A percentile compares a stretch with the other conserved stretches of the same genome.
Evolutionary conservation across 2,113 vertebrate species (phyloP).

Genomic region (Peromyscus leucopus): DNA sequence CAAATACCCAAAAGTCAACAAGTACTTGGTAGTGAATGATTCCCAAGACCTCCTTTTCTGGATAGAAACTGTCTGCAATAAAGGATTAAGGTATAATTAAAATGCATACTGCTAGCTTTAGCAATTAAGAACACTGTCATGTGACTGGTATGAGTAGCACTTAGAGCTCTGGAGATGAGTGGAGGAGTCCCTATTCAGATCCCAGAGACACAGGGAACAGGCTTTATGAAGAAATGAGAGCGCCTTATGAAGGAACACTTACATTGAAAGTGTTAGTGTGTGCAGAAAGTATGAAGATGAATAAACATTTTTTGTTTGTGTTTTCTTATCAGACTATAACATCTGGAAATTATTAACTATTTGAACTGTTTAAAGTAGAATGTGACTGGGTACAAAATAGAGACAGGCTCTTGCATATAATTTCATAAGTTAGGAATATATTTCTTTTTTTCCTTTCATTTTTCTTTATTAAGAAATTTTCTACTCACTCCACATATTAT

Average conservation of each 20-base stretch:
- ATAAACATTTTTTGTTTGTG: constrained; percentile 42
- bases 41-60: constrained; percentile 53
- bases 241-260: neutral
- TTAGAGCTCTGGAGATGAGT: neutral
- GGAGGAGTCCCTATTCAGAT: neutral
- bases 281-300: neutral
- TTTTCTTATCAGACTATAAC: constrained; percentile 32
- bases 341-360: constrained; percentile 50
- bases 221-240: constrained; percentile 3
- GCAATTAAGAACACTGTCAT: constrained; percentile 66
- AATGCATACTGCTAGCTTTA: constrained; percentile 58
- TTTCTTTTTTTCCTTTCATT: neutral
- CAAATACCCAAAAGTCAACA: constrained; percentile 35
- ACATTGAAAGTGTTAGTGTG: neutral
- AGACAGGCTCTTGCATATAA: neutral
- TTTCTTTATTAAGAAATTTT: too few relatives aligned
- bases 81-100: constrained; percentile 72
- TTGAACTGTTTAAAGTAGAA: constrained; percentile 56
- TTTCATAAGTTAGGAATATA: neutral
- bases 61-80: constrained; percentile 52
- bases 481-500: too few relatives aligned
- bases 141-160: neutral
- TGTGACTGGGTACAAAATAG: constrained; percentile 29
- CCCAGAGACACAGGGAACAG: neutral
- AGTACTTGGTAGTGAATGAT: constrained; percentile 26